Evolutionary conservation across 2,797 vertebrate species (phyloP).

Genomic region (Euthynnus affinis): DNA sequence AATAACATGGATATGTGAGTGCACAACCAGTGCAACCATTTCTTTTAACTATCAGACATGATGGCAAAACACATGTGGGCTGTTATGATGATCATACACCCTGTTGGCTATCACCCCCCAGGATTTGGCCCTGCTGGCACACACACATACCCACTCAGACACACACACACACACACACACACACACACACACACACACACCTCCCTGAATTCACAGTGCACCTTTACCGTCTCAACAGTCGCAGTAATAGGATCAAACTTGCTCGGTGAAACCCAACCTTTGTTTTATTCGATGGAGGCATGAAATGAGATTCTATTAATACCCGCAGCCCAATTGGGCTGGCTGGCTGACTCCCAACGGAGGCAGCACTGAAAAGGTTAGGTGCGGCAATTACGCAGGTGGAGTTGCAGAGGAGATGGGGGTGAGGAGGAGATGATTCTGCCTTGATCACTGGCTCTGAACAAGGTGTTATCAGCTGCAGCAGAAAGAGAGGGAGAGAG

Average conservation of each 20-base stretch:
- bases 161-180: slow-evolving; percentile 33
- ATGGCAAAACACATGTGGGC: slow-evolving; percentile 7
- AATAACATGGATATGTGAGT: neutral
- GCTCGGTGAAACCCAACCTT: slow-evolving; percentile 86
- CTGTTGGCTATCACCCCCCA: slow-evolving; percentile 4
- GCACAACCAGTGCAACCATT: slow-evolving; percentile 3
- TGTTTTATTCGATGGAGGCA: slow-evolving; percentile 87
- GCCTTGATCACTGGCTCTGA: slow-evolving; percentile 80
- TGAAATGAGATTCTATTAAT: slow-evolving; percentile 90
- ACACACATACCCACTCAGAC: too few relatives aligned
- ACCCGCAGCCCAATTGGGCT: slow-evolving; percentile 81
- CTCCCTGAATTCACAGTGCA: slow-evolving; percentile 51
- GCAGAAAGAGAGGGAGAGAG: slow-evolving; percentile 32
- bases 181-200: slow-evolving; percentile 36
- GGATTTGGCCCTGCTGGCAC: slow-evolving; percentile 26
- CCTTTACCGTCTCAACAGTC: slow-evolving; percentile 76
- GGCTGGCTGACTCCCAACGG: slow-evolving; percentile 82
- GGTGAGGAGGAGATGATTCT: slow-evolving; percentile 81
- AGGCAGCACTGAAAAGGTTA: slow-evolving; percentile 88
- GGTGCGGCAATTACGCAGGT: slow-evolving; percentile 89
- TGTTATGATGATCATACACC: slow-evolving; percentile 34
- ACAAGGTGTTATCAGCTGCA: slow-evolving; percentile 80
- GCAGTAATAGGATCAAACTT: slow-evolving; percentile 85
- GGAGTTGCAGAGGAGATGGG: slow-evolving; percentile 83
- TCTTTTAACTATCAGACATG: slow-evolving; percentile 18